These are phyloP conservation scores for Hoplodrina ambigua DNA, from an alignment of 2,888 invertebrate species.

Conservation along the genomic window DNA sequence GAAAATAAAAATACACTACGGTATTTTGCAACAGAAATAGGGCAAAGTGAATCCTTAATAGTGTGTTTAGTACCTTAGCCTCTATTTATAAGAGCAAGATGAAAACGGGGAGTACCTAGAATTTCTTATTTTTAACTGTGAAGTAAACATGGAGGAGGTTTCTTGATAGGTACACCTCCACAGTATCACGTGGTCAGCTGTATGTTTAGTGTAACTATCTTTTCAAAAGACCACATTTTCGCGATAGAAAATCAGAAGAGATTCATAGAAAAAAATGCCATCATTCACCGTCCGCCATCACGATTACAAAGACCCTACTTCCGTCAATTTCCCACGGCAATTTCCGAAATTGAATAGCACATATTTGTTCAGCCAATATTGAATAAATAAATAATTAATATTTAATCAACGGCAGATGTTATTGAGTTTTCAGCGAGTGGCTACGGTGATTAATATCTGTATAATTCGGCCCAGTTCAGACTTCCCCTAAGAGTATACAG, in stretches of 20 bases:
- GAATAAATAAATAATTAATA: slow-evolving; percentile 53
- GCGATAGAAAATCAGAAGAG: not conserved
- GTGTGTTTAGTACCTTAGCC: not conserved
- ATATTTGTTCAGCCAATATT: slow-evolving; percentile 50
- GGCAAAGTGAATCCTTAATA: slow-evolving; percentile 36
- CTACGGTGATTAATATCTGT: slow-evolving; percentile 34
- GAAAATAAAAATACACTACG: slow-evolving; percentile 43
- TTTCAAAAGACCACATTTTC: not conserved
- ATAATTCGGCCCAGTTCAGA: slow-evolving; percentile 10
- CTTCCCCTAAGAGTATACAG: slow-evolving; percentile 17
- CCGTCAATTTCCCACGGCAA: slow-evolving; percentile 25
- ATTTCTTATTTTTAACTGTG: slow-evolving; percentile 22
- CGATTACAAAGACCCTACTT: slow-evolving; percentile 17
- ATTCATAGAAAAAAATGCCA: slow-evolving; percentile 8
- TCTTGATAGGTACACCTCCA: too few relatives aligned
- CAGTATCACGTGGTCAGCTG: slow-evolving; percentile 4
- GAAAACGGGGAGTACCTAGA: slow-evolving; percentile 2
- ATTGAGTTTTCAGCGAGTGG: slow-evolving; percentile 26
- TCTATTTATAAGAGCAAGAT: not conserved
- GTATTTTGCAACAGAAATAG: slow-evolving; percentile 31
- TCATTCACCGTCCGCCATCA: slow-evolving; percentile 10
- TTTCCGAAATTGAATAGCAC: slow-evolving; percentile 41
- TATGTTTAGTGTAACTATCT: not conserved
- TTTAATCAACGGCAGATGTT: slow-evolving; percentile 51
- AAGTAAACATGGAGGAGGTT: not conserved